phyloP scores from a whole-genome alignment of 2,888 invertebrate genomes.

The Hypselothyrea guttata region DNA sequence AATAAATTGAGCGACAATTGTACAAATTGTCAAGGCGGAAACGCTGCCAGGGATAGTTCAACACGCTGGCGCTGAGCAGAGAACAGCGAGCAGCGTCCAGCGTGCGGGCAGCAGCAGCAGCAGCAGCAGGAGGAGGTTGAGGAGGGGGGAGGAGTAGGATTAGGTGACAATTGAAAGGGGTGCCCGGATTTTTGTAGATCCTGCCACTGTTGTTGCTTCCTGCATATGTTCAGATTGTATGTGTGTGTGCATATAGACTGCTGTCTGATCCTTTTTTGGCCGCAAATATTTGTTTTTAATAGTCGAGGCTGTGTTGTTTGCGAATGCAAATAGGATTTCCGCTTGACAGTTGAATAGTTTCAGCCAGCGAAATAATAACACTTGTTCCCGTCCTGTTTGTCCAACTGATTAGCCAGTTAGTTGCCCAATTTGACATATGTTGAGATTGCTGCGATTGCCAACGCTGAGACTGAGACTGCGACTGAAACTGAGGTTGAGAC shows the following conservation, averaged over 20 bases:
- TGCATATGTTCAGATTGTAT: slow-evolving; percentile 80
- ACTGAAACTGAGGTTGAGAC: neutral
- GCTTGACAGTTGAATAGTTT: slow-evolving; percentile 62
- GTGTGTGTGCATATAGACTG: slow-evolving; percentile 12
- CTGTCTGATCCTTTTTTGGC: slow-evolving; percentile 70
- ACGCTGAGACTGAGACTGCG: neutral
- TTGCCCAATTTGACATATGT: slow-evolving; percentile 77
- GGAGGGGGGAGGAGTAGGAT: too few relatives aligned
- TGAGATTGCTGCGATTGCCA: slow-evolving; percentile 56
- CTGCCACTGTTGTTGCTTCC: slow-evolving; percentile 36
- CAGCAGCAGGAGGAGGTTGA: too few relatives aligned
- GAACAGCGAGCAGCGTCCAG: slow-evolving; percentile 25
- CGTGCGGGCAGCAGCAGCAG: slow-evolving; percentile 25
- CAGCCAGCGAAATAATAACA: slow-evolving; percentile 75
- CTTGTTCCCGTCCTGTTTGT: slow-evolving; percentile 71
- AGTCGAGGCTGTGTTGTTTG: slow-evolving; percentile 67
- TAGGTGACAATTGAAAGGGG: slow-evolving; percentile 62
- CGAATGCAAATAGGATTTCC: slow-evolving; percentile 79
- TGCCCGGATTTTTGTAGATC: slow-evolving; percentile 37
- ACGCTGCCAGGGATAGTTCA: slow-evolving; percentile 75
- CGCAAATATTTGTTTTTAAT: slow-evolving; percentile 81
- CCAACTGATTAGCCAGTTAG: slow-evolving; percentile 74
- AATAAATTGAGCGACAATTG: slow-evolving; percentile 79
- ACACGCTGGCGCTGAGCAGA: slow-evolving; percentile 14
- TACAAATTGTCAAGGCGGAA: slow-evolving; percentile 81